Base-by-base conservation (phyloP, 1,140 invertebrate species). In the Drosophila aff. region DNA sequence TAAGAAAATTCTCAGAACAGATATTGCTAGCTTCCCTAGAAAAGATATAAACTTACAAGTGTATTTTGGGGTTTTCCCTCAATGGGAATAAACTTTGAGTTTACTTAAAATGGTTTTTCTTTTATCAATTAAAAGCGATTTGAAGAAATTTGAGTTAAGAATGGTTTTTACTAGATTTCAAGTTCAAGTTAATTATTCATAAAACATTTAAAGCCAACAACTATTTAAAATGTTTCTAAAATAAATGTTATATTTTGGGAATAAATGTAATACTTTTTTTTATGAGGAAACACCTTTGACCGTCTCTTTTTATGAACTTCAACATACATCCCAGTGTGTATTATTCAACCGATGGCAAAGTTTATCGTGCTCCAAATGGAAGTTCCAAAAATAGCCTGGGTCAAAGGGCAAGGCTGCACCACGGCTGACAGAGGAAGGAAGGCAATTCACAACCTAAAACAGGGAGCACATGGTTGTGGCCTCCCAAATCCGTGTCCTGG, bases 331-430 rank as follows among this genome's bases (percentile, higher is more conserved):
- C 53, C 21, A 26, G 21, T 7, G 21, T 55, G 21, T 40, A 40
- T 57, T 57, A 57, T 57, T 57, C 15, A 57, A 40, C 18, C 36
- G 9, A 57, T 57, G 53, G 9, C 21, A 23, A 26, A 11, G 53
- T 57, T 57, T 57, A 38, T 40, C 21, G 53, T 26, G 15, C 53
- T 40, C 13, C 31, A 21, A 53, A 53, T 53, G 13, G 13, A 64
- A 41, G 31, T 64, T 38, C 52, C 52, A 33, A 43, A 71, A 71
- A 68, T 71, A 68, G 33, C 67, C 40, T 46, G 26, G 49, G 64
- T 57, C 64, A 71, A 68, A 71, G 64, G 67, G 40, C 67, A 71
- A 71, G 67, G 67, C 64, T 68, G 64, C 63, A 63, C 21, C 63
- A 26, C 50, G 13, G 13, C 47, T 46, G 40, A 40, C 44, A n/a